These are phyloP conservation scores for Monopterus albus DNA, from an alignment of 2,113 vertebrate species.

Conservation along the genomic window DNA sequence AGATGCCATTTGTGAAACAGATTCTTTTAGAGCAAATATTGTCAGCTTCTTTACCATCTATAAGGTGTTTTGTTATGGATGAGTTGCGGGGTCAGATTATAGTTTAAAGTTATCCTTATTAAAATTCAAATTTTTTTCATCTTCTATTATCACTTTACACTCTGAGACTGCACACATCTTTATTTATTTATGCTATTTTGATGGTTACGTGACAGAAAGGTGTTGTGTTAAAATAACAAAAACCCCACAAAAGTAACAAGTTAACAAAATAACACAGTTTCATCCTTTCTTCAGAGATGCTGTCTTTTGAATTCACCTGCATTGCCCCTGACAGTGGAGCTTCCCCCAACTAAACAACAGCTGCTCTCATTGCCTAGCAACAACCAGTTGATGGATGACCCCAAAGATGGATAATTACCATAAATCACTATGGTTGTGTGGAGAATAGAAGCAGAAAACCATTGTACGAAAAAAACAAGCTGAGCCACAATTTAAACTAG, in stretches of 20 bases:
- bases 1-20: conserved; percentile 54
- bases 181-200: background rate
- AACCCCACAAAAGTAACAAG: conserved; percentile 7
- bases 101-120: background rate
- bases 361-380: conserved; percentile 87
- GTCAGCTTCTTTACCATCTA: conserved; percentile 12
- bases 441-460: conserved; percentile 77
- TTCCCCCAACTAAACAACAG: conserved; percentile 81
- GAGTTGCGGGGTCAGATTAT: background rate
- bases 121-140: background rate
- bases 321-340: conserved; percentile 76
- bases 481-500: conserved; percentile 46
- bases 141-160: background rate
- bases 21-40: conserved; percentile 33
- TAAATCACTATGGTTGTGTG: conserved; percentile 84
- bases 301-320: conserved; percentile 81
- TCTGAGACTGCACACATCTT: background rate
- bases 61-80: background rate
- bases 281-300: conserved; percentile 47
- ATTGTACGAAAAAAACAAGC: conserved; percentile 58
- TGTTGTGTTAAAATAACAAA: conserved; percentile 1
- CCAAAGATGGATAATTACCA: conserved; percentile 89
- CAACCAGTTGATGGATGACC: conserved; percentile 88
- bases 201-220: background rate
- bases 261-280: conserved; percentile 28